These are phyloP conservation scores for Acanthurus leucopareius DNA, from an alignment of 2,797 vertebrate genomes.

Conservation along the genomic window DNA sequence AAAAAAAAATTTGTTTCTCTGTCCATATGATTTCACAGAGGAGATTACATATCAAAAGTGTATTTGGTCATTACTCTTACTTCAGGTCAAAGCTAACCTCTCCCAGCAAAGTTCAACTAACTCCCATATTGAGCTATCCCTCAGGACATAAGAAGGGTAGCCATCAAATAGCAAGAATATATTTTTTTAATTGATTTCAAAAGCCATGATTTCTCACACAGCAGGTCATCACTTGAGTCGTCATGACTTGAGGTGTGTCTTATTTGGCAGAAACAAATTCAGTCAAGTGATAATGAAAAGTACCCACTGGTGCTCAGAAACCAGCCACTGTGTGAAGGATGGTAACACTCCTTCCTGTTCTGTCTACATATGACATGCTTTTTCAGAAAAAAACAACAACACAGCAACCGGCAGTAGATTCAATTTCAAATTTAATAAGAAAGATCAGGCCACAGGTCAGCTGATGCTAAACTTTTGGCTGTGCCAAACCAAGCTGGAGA, in stretches of 20 bases:
- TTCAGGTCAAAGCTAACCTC: background rate
- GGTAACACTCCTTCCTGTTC: background rate
- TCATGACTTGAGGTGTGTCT: no score
- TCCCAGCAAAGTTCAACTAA: background rate
- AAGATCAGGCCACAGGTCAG: background rate
- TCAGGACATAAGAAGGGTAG: background rate
- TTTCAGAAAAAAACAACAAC: no score
- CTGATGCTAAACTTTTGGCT: background rate
- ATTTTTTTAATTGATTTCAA: background rate
- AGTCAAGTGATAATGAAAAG: background rate
- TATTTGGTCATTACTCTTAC: background rate
- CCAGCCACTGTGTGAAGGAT: background rate
- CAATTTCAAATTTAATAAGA: no score
- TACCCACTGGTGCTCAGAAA: background rate
- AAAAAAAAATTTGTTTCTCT: no score
- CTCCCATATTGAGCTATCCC: background rate
- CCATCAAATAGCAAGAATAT: background rate
- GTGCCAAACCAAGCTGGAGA: background rate
- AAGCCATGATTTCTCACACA: no score
- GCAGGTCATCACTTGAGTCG: no score
- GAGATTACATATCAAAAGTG: background rate
- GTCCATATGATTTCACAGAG: background rate
- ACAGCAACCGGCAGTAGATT: no score
- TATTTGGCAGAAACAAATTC: background rate
- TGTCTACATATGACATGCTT: background rate